Evolutionary conservation across 2,113 vertebrate genomes (phyloP), one percentile per base, ranked within the genome.

Genomic region (Megaptera novaeangliae): DNA sequence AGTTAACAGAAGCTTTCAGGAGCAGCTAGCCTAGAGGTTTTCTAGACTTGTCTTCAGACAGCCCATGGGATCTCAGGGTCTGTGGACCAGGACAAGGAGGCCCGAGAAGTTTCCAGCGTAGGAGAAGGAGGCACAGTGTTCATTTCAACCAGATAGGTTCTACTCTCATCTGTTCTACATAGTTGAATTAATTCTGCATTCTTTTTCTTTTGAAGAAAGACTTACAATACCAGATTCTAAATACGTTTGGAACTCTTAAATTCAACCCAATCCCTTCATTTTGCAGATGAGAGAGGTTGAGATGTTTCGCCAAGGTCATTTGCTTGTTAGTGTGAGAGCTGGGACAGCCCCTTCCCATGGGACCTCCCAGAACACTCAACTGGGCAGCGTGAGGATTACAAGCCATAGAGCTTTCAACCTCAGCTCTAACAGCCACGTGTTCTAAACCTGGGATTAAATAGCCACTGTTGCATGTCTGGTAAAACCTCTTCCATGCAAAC

Each of bases 381-480:
- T 0, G 8, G 36, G 13, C 39, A 41, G 34, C 20, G 9, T 8
- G 3, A 25, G 12, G 21, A 5, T 23, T 13, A 0, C 8, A 5
- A 63, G 39, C 29, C 64, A 63, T 10, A 55, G 39, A 39, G 29
- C 4, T 27, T n/a, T 72, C n/a, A 34, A 1, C 6, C 17, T 69
- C n/a, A 68, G 36, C 12, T 46, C 8, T 49, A 36, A 46, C 2
- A 27, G 36, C 8, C 25, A 20, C 68, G 0, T 39, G 23, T 9
- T n/a, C 36, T 3, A 29, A 59, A n/a, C 75, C 46, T 18, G 5
- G 41, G 23, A 36, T 49, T 39, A 88, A 72, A 39, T 27, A 41
- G 39, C 11, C 12, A 4, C 63, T 13, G 2, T 6, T 36, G 8
- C 13, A 27, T 3, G n/a, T 77, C 80, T 66, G 39, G 20, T 25